phyloP scores from a whole-genome alignment of 2,113 vertebrate species.

The Clarias magur region DNA sequence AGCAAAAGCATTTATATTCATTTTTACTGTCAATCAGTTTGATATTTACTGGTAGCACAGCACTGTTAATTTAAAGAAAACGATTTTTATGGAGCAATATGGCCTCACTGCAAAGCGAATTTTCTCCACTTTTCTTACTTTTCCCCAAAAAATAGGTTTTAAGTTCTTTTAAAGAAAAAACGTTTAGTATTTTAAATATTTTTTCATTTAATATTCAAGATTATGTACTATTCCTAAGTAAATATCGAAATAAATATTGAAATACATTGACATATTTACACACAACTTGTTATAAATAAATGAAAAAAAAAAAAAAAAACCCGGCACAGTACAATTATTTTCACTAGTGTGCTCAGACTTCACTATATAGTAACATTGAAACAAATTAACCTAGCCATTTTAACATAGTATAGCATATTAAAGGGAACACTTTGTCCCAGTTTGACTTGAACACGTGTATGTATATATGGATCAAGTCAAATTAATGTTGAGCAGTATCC shows the following conservation, averaged over 20 bases:
- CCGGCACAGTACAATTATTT: not conserved
- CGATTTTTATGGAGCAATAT: not conserved
- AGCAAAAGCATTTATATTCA: not conserved
- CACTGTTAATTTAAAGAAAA: not conserved
- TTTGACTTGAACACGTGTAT: no score
- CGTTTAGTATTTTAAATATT: not conserved
- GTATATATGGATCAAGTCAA: no score
- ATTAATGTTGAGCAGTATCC: no score
- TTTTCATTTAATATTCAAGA: not conserved
- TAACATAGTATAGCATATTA: not conserved
- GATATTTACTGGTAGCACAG: not conserved
- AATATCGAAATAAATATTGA: not conserved
- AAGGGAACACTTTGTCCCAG: no score
- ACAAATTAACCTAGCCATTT: not conserved
- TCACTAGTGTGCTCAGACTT: not conserved
- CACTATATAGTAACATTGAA: not conserved
- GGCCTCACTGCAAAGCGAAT: no score
- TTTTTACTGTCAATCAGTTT: not conserved
- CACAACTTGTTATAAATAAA: not conserved
- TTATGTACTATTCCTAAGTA: not conserved
- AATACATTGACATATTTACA: not conserved
- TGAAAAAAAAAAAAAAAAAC: not conserved
- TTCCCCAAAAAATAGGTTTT: not conserved
- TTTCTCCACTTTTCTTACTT: no score
- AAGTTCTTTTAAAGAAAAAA: not conserved